Base-by-base conservation (phyloP, 2,888 invertebrate genomes). In the Octonoba sinensis region DNA sequence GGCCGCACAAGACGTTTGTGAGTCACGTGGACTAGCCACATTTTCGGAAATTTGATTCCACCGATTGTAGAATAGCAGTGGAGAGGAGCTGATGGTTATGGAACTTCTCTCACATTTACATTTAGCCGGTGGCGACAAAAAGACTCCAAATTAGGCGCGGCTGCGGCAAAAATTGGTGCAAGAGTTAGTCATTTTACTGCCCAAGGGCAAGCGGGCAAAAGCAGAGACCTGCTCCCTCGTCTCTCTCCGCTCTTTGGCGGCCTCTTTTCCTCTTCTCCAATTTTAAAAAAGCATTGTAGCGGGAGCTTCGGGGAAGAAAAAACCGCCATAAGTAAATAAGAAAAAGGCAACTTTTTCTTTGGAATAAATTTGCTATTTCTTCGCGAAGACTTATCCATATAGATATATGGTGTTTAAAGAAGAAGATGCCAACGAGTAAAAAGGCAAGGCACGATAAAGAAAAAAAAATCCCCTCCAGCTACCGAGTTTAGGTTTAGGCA, bases 321-420 rank as follows among this genome's bases (percentile, higher is more conserved):
- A 74, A 66, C 16, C 36, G 56, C n/a, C 46, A 73, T 69, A 81
- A 81, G 79, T 69, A 78, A 78, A 78, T 77, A 78, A 72, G 51
- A 66, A 78, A 79, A 73, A 79, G 66, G 79, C 60, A 69, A 81
- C 73, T 74, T 73, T 73, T 78, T 56, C 77, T 64, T 44, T 66
- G 62, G 79, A 81, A 81, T 81, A 81, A 81, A 81, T 81, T 81
- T 81, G 79, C 79, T 73, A 73, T 81, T 81, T 74, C 79, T 81
- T 81, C 69, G 64, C 73, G 62, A 73, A 73, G 66, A 51, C 60
- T 59, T 73, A 73, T 72, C 62, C 70, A 72, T 79, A 79, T 75
- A 64, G 69, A 22, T 59, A 76, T 76, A 62, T 51, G 57, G 64
- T 56, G 57, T 46, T 71, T 67, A 60, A 60, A 54, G 51, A 59